Percentiles rank a stretch among this genome's conserved stretches.
Conservation (phyloP, 2,888 invertebrate genomes). For the Aphrophora alni region DNA sequence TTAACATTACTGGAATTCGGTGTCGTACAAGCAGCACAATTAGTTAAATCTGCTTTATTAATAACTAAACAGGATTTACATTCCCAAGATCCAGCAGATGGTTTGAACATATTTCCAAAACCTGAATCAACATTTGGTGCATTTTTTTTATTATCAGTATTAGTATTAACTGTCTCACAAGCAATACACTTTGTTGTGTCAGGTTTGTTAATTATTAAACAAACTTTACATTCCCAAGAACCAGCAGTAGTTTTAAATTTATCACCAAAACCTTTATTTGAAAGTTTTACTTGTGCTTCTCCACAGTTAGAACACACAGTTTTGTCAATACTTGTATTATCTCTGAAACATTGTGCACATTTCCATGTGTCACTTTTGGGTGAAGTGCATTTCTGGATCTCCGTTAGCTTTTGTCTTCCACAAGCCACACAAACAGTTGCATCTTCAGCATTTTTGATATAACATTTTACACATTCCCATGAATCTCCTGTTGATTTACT, state of each 20-base stretch:
- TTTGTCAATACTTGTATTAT: background rate
- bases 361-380: slow-evolving; percentile 11
- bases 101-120: slow-evolving; percentile 36
- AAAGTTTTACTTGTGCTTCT: background rate
- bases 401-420: slow-evolving; percentile 53
- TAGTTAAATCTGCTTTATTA: slow-evolving; percentile 60
- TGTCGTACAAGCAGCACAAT: slow-evolving; percentile 67
- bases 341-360: background rate
- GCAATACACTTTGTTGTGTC: slow-evolving; percentile 61
- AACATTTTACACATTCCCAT: slow-evolving; percentile 72
- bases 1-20: slow-evolving; percentile 27
- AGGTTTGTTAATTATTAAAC: slow-evolving; percentile 63
- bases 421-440: slow-evolving; percentile 63
- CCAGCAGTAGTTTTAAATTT: slow-evolving; percentile 39
- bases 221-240: slow-evolving; percentile 66
- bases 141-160: slow-evolving; percentile 40
- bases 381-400: slow-evolving; percentile 3
- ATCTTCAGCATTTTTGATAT: slow-evolving; percentile 64
- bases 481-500: slow-evolving; percentile 61
- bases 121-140: slow-evolving; percentile 34
- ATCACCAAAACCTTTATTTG: slow-evolving; percentile 37
- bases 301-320: background rate
- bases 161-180: slow-evolving; percentile 60
- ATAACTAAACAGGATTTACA: slow-evolving; percentile 67
- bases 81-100: slow-evolving; percentile 59